Evolutionary conservation across 92 coral and sea anemone species (phyloP), one percentile per base, ranked within the genome.

Genomic region (Heteractis magnifica): DNA sequence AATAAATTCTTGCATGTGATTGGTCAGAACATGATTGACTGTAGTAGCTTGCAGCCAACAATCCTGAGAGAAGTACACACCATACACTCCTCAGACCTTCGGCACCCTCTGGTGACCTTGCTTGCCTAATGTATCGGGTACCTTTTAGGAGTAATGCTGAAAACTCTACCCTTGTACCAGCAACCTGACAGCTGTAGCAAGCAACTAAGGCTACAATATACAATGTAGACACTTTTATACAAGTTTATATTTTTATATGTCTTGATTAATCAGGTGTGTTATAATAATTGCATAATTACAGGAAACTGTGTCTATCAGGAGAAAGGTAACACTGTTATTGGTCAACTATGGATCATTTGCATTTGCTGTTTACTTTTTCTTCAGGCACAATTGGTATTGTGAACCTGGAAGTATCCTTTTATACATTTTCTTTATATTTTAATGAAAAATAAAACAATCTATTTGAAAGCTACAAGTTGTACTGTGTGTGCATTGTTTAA

Each of bases 341-440:
- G 82, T 92, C 77, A 94, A 96, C 78, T 94, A 84, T 81, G 64
- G 82, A 16, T 89, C 99, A 14, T 96, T 96, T 86, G 98, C 94
- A 59, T 49, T 83, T 21, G 93, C 99, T 9, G 98, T 96, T 14
- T 96, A 96, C 79, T 89, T 94, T 56, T 96, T 83, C 92, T 92
- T 92, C 56, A 91, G 99, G 76, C 99, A 96, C 77, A 89, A 92
- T 79, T 85, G 91, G 93, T 86, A 96, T 78, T 96, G 99, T 87
- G 99, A 96, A 77, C 91, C 93, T 21, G 99, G 99, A 77, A 79
- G 99, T 96, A 96, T 96, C 99, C 98, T 94, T 93, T 80, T 41
- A 68, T 8, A 23, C 23, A 26, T 7, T 65, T 5, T 65, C 20
- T 18, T 18, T 5, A 18, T 62, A 62, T 0, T 18, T 6, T 62